Conservation (phyloP, 2,888 invertebrate species). For the Silvanus unidentatus region DNA sequence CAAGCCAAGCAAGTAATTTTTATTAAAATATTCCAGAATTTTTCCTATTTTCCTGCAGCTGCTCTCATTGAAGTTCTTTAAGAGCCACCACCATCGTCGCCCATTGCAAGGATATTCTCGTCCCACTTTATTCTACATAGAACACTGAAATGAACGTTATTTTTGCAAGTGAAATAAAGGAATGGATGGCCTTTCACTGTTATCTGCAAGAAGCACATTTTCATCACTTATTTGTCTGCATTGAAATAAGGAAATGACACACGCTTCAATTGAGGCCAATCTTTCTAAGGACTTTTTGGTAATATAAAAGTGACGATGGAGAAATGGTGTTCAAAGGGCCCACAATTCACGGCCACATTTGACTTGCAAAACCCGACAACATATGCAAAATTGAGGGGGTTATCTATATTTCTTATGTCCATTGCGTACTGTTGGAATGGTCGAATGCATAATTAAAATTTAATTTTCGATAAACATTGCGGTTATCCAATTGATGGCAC, state of each 20-base stretch:
- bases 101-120: conserved; percentile 3
- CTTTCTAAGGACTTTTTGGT: conserved; percentile 19
- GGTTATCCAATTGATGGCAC: too few species aligned
- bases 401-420: too few species aligned
- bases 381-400: too few species aligned
- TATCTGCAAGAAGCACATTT: conserved; percentile 37
- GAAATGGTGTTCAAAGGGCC: not conserved
- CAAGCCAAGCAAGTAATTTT: conserved; percentile 19
- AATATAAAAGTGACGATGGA: not conserved
- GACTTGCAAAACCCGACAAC: too few species aligned
- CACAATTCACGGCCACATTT: too few species aligned
- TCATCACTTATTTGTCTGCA: conserved; percentile 33
- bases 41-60: conserved; percentile 15
- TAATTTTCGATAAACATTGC: too few species aligned
- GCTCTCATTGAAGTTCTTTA: conserved; percentile 13
- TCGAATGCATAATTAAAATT: too few species aligned
- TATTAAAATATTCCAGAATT: conserved; percentile 28
- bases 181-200: conserved; percentile 36
- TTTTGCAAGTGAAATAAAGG: conserved; percentile 41
- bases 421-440: too few species aligned
- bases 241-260: conserved; percentile 26
- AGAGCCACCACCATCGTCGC: conserved; percentile 23
- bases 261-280: conserved; percentile 23
- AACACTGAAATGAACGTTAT: conserved; percentile 31
- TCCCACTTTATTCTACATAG: conserved; percentile 26